Evolutionary conservation across 2,888 invertebrate genomes (phyloP), one percentile per base, ranked within the genome.

Genomic region (Keiferia lycopersicella): DNA sequence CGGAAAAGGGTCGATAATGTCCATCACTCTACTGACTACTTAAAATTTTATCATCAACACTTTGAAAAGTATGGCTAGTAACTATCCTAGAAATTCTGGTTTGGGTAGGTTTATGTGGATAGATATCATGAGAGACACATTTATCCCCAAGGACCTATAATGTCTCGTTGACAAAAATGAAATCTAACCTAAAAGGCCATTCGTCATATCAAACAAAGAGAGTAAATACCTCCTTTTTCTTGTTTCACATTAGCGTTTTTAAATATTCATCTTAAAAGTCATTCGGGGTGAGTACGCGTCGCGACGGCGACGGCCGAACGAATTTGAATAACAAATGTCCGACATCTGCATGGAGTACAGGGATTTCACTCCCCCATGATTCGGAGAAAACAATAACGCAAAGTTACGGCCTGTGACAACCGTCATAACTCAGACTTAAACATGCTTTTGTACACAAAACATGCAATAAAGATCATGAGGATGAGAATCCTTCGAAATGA

Each of bases 271-370:
- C 77, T 80, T 75, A 73, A 82, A 10, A 85, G 87, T 88, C 84
- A 81, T 82, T 22, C 30, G 79, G 84, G 81, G 86, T 87, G 87
- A 87, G 87, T 90, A 87, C 82, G 84, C 83, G 86, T 81, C 84
- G 82, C 81, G 84, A 81, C 34, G 34, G 34, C 34, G 26, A 26
- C 84, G 84, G 81, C 86, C 79, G 80, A 76, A 74, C 71, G 75
- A 83, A 91, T 91, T 88, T 91, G 89, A 91, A 91, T 91, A 89
- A 88, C 91, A 91, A 91, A 91, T 88, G 79, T 78, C 75, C 81
- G 83, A 81, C 87, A 90, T 89, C 88, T 88, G 86, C 89, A 87
- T 86, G 85, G 79, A 80, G 83, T 77, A 75, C 72, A 73, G 67
- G 51, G 48, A 50, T 62, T 62, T 53, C 39, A 53, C 39, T 62